Conservation (phyloP, 2,797 vertebrate species). For the Jordanella pulchra region DNA sequence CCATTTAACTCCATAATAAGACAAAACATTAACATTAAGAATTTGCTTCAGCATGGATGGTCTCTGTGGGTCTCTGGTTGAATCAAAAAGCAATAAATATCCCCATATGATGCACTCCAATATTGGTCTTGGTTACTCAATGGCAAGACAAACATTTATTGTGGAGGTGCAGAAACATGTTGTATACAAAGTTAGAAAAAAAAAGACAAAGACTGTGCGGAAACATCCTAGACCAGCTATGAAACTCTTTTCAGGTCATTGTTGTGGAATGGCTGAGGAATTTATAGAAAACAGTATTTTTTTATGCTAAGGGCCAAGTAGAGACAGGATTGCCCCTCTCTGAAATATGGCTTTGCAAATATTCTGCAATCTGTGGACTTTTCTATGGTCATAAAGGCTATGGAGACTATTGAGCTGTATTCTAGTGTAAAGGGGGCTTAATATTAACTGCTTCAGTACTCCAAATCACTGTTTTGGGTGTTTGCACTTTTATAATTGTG, state of each 20-base stretch:
- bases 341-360: background rate
- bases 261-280: background rate
- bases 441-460: background rate
- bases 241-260: background rate
- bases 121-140: too few species aligned
- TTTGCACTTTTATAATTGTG: background rate
- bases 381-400: background rate
- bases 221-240: background rate
- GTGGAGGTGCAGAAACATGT: background rate
- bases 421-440: background rate
- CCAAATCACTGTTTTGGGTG: background rate
- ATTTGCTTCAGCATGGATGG: background rate
- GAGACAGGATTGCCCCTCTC: background rate
- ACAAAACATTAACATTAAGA: background rate
- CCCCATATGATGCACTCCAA: too few species aligned
- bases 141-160: background rate
- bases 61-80: background rate
- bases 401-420: background rate
- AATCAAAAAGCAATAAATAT: background rate
- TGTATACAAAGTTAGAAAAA: too few species aligned
- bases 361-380: background rate
- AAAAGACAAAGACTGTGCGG: background rate
- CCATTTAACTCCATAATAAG: background rate
- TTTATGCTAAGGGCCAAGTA: background rate
- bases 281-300: background rate